These are phyloP conservation scores for Escarpia spicata DNA, from an alignment of 2,888 invertebrate genomes.

Conservation along the genomic window DNA sequence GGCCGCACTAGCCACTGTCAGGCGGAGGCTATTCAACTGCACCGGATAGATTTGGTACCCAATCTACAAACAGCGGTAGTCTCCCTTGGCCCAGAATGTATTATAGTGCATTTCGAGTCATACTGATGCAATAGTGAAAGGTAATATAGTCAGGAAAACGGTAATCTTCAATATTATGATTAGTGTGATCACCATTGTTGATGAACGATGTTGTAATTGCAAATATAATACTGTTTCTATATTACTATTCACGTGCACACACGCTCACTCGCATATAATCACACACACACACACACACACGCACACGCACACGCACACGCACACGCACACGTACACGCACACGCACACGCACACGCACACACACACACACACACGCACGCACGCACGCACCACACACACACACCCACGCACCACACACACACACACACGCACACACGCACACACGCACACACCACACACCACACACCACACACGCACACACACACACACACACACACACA, in stretches of 20 bases:
- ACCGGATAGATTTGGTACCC: constrained; percentile 60
- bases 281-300: neutral
- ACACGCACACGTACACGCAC: neutral
- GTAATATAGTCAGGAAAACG: neutral
- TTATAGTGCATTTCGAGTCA: too few species aligned
- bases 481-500: neutral
- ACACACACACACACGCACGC: too few species aligned
- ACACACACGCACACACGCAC: neutral
- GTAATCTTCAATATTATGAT: neutral
- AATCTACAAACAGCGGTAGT: constrained; percentile 42
- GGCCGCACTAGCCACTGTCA: constrained; percentile 57
- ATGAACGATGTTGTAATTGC: too few species aligned
- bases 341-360: neutral
- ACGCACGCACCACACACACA: too few species aligned
- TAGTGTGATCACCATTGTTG: neutral
- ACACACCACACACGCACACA: neutral
- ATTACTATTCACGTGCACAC: neutral
- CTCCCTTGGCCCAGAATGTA: neutral
- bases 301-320: neutral
- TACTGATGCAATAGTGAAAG: neutral
- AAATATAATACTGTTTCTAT: too few species aligned
- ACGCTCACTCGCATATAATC: neutral
- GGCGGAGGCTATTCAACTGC: constrained; percentile 30
- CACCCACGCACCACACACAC: neutral
- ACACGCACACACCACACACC: neutral